Base-by-base conservation (phyloP, 2,888 invertebrate species). In the Acrobeloides nanus region DNA sequence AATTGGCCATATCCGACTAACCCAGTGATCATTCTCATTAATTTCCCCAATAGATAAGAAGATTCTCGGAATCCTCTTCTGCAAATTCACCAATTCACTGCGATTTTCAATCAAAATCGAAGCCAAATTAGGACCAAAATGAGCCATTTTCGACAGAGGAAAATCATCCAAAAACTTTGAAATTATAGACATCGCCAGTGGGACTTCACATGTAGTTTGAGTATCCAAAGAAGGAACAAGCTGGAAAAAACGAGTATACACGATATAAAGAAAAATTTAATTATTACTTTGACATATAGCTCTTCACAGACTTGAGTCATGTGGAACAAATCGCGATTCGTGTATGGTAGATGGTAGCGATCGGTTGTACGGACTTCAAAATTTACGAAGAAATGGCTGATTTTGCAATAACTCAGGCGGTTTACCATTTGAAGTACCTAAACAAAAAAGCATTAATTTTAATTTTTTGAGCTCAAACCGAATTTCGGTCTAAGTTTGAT, bases 341-440 rank as follows among this genome's bases (percentile, higher is more conserved):
- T 66, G 45, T 68, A 68, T 15, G 66, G 65, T 34, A 68, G 53
- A 39, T 63, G 60, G 46, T 68, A 68, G 18, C 64, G 53, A 48
- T 68, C 68, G 2, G 65, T 68, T 8, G 66, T 64, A 32, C 68
- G 51, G 7, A 66, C 61, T 57, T 68, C 68, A 38, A 68, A 68
- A 40, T 68, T 62, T 24, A 68, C 55, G 38, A 68, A 64, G 20
- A 68, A 42, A 42, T 68, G 64, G 31, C 64, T 68, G 17, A 65
- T 64, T 43, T 68, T 68, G 46, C 61, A 61, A 32, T 66, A 60
- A 21, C 58, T 55, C n/a, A 68, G 48, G 10, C 64, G 51, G 0
- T 60, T 55, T 1, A 62, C 64, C 6, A 68, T 42, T 44, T 64
- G 60, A 3, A 62, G 53, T 6, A 64, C 35, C 61, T 62, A 34